Base-by-base conservation (phyloP, 2,888 invertebrate genomes). In the Dione juno region DNA sequence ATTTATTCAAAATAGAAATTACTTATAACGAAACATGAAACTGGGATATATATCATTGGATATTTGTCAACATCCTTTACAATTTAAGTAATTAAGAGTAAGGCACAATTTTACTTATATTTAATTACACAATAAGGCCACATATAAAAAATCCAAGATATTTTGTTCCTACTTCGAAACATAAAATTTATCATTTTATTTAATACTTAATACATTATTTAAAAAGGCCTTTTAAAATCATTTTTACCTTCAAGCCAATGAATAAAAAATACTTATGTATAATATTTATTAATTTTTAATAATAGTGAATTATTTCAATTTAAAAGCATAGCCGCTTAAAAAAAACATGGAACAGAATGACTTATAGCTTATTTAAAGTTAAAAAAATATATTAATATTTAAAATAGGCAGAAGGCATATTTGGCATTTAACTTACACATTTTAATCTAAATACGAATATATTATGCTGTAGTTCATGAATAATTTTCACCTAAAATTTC, bases 1-100 rank as follows among this genome's bases (percentile, higher is more conserved):
- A 67, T 72, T 66, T 71, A 72, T 72, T 72, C 57, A 40, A 69
- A 72, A 72, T 66, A 53, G 69, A 54, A 54, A 67, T 57, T 52
- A 48, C 57, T 69, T 69, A 72, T 19, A 52, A 40, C 11, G 19
- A 64, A 37, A 43, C 16, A 37, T 41, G 41, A 64, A 64, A 71
- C 67, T 67, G 59, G 59, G 48, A 57, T 35, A 54, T 57, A 64
- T 66, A 72, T 67, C 59, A 50, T 54, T 28, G 53, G 53, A 70
- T 65, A 72, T 72, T 68, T 72, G 70, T 74, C 73, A 73, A 63
- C 41, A 72, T 43, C 43, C 52, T 43, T 68, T 19, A 61, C 21
- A 67, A 57, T 57, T 40, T 63, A 37, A 48, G 53, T 53, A 67
- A 45, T 50, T 35, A 53, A 13, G 16, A 53, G 40, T 67, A 68